phyloP scores from a whole-genome alignment of 2,113 vertebrate genomes.

The Nothocercus nigrocapillus region DNA sequence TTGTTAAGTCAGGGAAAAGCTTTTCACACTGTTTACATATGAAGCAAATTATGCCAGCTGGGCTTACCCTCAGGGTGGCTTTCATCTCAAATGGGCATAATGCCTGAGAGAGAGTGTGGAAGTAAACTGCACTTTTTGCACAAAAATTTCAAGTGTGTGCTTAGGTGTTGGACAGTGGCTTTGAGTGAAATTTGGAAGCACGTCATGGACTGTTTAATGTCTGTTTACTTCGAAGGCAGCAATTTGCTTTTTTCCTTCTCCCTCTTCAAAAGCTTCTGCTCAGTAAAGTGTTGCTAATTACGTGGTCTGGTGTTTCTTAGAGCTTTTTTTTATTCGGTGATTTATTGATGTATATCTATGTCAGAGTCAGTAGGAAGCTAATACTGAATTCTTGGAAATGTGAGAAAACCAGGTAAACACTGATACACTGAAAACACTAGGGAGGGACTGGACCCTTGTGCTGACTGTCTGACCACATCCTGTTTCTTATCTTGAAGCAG shows the following conservation, averaged over 20 bases:
- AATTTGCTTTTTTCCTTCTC: background rate
- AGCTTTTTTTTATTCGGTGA: background rate
- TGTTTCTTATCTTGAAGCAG: background rate
- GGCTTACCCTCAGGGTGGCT: conserved; percentile 24
- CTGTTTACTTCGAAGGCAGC: background rate
- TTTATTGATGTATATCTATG: background rate
- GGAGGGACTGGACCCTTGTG: background rate
- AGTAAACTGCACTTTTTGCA: background rate
- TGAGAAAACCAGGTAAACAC: background rate
- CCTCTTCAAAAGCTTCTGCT: background rate
- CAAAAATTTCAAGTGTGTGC: accelerated
- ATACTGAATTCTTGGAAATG: background rate
- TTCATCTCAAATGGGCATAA: conserved; percentile 10
- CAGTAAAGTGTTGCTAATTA: background rate
- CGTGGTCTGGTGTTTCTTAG: background rate
- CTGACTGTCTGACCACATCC: background rate
- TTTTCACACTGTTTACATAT: conserved; percentile 9
- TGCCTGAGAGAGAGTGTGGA: background rate
- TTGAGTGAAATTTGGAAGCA: background rate
- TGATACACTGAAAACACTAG: background rate
- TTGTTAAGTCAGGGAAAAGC: conserved; percentile 45
- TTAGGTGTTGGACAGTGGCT: background rate
- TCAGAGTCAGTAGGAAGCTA: background rate
- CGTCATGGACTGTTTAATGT: background rate
- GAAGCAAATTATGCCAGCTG: background rate